Evolutionary conservation across 2,888 invertebrate species (phyloP).

Genomic region (Cancer borealis): DNA sequence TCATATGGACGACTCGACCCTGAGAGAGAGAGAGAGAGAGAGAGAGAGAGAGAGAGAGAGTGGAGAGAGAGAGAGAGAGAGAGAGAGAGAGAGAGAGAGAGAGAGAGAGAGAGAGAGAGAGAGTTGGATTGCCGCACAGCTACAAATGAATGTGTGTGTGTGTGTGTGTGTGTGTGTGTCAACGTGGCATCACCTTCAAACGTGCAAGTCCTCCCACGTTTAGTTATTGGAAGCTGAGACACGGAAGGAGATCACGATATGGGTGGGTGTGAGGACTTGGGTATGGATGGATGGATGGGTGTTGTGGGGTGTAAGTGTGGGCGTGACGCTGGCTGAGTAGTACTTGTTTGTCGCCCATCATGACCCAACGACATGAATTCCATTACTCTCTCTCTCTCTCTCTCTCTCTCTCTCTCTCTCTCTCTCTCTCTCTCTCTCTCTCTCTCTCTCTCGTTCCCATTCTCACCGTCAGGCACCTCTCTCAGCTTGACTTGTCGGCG

Average conservation of each 20-base stretch:
- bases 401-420: conserved; percentile 2
- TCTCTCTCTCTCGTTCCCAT: conserved; percentile 4
- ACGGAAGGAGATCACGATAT: neutral
- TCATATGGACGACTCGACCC: neutral
- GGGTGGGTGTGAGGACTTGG: neutral
- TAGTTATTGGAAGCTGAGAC: conserved; percentile 10
- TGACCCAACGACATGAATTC: neutral
- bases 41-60: conserved; percentile 20
- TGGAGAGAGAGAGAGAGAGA: conserved; percentile 20
- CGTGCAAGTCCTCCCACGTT: neutral
- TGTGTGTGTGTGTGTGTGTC: neutral
- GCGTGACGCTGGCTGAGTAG: neutral
- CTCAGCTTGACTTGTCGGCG: conserved; percentile 5
- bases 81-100: conserved; percentile 29
- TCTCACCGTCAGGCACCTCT: conserved; percentile 13
- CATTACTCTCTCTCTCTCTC: conserved; percentile 2
- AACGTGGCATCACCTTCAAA: neutral
- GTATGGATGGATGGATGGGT: neutral
- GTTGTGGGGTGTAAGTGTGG: neutral
- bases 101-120: conserved; percentile 25
- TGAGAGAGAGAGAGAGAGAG: neutral
- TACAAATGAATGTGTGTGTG: neutral
- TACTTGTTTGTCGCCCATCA: neutral
- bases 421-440: conserved; percentile 48
- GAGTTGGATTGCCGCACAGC: conserved; percentile 6